Conservation (phyloP, 2,797 vertebrate genomes). For the Limnodromus scolopaceus region DNA sequence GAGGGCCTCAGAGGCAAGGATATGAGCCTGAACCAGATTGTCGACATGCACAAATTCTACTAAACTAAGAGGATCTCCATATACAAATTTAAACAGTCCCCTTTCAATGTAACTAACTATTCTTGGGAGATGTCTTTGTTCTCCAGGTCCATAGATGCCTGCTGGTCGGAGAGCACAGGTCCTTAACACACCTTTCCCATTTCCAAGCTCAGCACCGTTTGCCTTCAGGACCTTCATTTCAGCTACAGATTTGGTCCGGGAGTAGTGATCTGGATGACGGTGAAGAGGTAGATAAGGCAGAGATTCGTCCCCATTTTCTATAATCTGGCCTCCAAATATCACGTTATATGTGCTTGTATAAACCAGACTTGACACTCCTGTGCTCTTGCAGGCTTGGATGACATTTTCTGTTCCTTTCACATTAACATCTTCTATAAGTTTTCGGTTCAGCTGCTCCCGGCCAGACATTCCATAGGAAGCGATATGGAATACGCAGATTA, state of each 20-base stretch:
- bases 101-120: constrained; percentile 89
- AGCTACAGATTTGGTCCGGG: constrained; percentile 91
- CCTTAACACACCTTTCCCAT: constrained; percentile 73
- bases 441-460: constrained; percentile 88
- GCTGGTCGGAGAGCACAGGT: constrained; percentile 92
- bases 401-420: constrained; percentile 88
- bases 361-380: constrained; percentile 83
- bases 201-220: constrained; percentile 75
- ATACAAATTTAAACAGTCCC: constrained; percentile 91
- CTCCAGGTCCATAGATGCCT: constrained; percentile 95
- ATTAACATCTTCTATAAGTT: constrained; percentile 88
- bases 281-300: constrained; percentile 93
- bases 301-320: constrained; percentile 91
- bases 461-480: constrained; percentile 98
- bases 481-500: constrained; percentile 89
- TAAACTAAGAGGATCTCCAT: constrained; percentile 85
- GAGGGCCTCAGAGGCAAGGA: constrained; percentile 86
- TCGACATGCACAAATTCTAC: constrained; percentile 96
- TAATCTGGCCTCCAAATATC: constrained; percentile 92
- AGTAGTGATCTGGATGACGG: constrained; percentile 94
- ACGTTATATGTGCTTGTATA: constrained; percentile 97
- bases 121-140: constrained; percentile 92
- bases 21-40: constrained; percentile 90
- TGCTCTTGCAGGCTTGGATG: constrained; percentile 82
- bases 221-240: constrained; percentile 91